phyloP scores from a whole-genome alignment of 2,113 vertebrate genomes.

The Morone saxatilis region DNA sequence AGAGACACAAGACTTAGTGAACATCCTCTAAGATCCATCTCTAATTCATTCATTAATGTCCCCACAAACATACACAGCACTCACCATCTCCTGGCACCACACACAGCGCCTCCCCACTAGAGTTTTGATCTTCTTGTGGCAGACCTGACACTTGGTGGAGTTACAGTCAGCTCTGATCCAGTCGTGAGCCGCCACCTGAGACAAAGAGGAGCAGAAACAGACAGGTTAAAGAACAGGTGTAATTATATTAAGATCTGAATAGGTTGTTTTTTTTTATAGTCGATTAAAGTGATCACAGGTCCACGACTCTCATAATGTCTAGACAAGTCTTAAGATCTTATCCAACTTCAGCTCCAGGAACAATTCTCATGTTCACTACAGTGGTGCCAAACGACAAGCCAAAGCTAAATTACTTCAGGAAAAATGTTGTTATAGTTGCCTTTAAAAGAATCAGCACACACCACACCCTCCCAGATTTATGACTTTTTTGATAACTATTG shows the following conservation, averaged over 20 bases:
- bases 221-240: background rate
- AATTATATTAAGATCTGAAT: background rate
- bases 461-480: conserved; percentile 27
- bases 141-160: conserved; percentile 87
- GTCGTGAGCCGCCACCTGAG: conserved; percentile 86
- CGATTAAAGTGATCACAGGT: background rate
- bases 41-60: background rate
- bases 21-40: background rate
- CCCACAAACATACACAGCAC: background rate
- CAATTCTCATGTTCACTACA: background rate
- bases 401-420: conserved; percentile 5
- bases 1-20: conserved; percentile 28
- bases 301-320: background rate
- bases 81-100: conserved; percentile 92
- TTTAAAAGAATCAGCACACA: conserved; percentile 17
- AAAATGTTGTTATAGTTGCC: conserved; percentile 2
- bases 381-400: conserved; percentile 9
- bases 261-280: background rate
- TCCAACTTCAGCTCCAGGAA: background rate
- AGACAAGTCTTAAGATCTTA: background rate
- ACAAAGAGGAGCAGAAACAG: background rate
- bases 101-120: conserved; percentile 89
- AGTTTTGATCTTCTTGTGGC: conserved; percentile 92
- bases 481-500: conserved; percentile 12
- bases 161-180: conserved; percentile 90